Conservation (phyloP, 2,888 invertebrate genomes). For the Drosophila macrospina region DNA sequence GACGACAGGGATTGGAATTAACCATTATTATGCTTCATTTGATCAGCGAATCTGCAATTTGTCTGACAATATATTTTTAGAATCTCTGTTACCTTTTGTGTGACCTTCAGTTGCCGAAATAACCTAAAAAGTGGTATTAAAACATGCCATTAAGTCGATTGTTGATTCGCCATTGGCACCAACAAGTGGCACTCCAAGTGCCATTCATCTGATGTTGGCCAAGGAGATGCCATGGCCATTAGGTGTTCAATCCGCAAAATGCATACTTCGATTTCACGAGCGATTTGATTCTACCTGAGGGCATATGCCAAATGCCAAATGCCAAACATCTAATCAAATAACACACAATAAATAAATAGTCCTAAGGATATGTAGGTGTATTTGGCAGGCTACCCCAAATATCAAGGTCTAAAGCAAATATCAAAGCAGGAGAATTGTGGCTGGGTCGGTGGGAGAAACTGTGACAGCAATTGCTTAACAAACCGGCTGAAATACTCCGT, state of each 20-base stretch:
- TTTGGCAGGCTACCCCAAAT: constrained; percentile 51
- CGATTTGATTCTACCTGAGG: constrained; percentile 73
- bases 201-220: constrained; percentile 44
- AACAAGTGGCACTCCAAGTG: constrained; percentile 58
- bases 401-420: constrained; percentile 54
- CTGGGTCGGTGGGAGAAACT: constrained; percentile 15
- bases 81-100: constrained; percentile 2
- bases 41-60: constrained; percentile 11
- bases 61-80: constrained; percentile 8
- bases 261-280: constrained; percentile 65
- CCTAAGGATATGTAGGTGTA: constrained; percentile 40
- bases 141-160: constrained; percentile 44
- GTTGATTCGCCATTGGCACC: constrained; percentile 33
- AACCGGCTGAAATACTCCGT: constrained; percentile 91
- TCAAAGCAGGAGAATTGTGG: constrained; percentile 30
- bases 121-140: constrained; percentile 7
- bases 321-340: constrained; percentile 75
- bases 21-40: constrained; percentile 6
- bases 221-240: constrained; percentile 26
- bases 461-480: constrained; percentile 77
- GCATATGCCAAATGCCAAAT: constrained; percentile 29
- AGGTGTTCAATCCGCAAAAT: constrained; percentile 41
- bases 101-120: constrained; percentile 28
- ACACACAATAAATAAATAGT: constrained; percentile 74
- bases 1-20: not conserved